Evolutionary conservation across 2,113 vertebrate species (phyloP).

Genomic region (Pelmatolapia mariae): DNA sequence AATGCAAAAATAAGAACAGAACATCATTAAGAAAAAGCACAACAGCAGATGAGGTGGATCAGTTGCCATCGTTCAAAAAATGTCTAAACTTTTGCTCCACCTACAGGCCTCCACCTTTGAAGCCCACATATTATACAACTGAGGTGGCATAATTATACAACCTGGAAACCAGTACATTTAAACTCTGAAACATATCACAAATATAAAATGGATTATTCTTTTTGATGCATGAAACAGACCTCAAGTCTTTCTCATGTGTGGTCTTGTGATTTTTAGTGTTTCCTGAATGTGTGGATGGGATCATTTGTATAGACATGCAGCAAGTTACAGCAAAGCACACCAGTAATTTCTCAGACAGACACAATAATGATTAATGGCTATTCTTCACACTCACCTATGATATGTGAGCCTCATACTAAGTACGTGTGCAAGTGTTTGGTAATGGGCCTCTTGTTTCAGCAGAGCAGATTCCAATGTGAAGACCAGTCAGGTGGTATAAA

Average conservation of each 20-base stretch:
- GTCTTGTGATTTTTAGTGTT: background rate
- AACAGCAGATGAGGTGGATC: background rate
- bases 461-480: background rate
- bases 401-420: no score
- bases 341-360: background rate
- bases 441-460: no score
- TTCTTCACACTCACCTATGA: no score
- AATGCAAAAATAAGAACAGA: background rate
- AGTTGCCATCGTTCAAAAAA: background rate
- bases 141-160: accelerated
- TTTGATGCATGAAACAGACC: background rate
- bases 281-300: background rate
- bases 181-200: accelerated
- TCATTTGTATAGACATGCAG: background rate
- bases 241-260: background rate
- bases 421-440: no score
- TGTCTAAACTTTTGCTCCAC: background rate
- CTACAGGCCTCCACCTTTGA: background rate
- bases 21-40: background rate
- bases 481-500: background rate
- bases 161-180: background rate
- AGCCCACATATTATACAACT: background rate
- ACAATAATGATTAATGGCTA: no score
- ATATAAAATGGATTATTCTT: accelerated
- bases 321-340: background rate